Conservation (phyloP, 2,797 vertebrate genomes). For the Kryptolebias ocellatus region DNA sequence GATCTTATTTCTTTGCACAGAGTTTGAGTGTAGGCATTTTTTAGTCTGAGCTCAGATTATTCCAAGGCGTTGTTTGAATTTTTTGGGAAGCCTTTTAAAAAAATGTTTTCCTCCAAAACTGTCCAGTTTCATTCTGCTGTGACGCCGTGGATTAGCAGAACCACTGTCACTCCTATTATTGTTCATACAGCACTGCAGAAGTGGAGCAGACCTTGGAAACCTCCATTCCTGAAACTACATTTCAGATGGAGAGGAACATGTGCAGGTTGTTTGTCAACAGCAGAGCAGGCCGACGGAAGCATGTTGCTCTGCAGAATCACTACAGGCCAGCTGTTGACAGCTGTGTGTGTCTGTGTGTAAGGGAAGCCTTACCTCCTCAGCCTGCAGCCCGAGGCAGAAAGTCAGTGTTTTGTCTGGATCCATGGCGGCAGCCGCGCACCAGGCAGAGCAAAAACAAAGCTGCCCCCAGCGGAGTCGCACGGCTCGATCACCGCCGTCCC, state of each 20-base stretch:
- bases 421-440: constrained; percentile 63
- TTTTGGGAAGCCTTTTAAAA: no score
- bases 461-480: constrained; percentile 17
- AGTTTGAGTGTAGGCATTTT: no score
- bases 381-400: constrained; percentile 77
- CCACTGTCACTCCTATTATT: no score
- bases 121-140: no score
- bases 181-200: no score
- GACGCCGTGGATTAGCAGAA: no score
- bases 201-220: no score
- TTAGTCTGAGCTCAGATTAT: no score
- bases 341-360: not conserved
- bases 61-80: no score
- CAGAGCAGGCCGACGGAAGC: constrained; percentile 49
- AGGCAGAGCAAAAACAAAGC: constrained; percentile 28
- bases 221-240: no score
- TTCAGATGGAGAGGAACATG: not conserved
- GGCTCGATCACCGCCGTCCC: constrained; percentile 69
- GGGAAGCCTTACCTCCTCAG: constrained; percentile 73
- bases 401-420: constrained; percentile 80
- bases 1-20: no score
- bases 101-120: no score
- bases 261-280: constrained; percentile 52
- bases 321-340: constrained; percentile 67
- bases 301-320: constrained; percentile 62